phyloP scores from a whole-genome alignment of 2,888 invertebrate species.

The Sclerodermus sp. region DNA sequence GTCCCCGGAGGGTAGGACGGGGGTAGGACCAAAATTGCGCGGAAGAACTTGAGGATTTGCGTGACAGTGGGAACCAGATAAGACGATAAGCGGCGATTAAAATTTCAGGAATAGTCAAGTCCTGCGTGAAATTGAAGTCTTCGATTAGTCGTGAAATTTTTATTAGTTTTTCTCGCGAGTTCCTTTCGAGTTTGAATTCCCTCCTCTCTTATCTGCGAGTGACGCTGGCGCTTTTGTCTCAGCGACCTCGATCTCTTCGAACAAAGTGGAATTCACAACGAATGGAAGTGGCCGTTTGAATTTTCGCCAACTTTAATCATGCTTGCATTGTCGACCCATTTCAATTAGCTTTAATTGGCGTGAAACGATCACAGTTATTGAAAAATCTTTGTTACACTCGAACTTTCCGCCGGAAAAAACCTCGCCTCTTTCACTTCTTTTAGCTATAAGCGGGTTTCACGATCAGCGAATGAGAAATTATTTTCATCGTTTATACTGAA shows the following conservation, averaged over 20 bases:
- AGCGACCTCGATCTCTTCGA: conserved; percentile 3
- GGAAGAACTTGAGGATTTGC: too few species aligned
- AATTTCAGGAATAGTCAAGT: conserved; percentile 30
- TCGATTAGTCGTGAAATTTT: too few species aligned
- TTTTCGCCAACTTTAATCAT: conserved; percentile 10
- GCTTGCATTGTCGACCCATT: conserved; percentile 23
- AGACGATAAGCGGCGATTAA: conserved; percentile 17
- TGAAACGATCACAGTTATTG: conserved; percentile 1
- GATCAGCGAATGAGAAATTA: background rate
- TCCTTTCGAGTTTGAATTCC: too few species aligned
- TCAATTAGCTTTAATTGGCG: conserved; percentile 24
- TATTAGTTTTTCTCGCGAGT: too few species aligned
- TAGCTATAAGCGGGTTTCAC: background rate
- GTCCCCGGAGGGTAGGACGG: too few species aligned
- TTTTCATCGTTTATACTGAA: background rate
- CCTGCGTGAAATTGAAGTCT: too few species aligned
- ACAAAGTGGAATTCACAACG: too few species aligned
- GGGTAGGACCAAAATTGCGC: too few species aligned
- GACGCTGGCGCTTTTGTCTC: background rate
- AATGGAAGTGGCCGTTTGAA: background rate
- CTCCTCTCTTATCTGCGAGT: too few species aligned
- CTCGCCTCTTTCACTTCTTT: too few species aligned
- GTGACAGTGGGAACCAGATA: too few species aligned
- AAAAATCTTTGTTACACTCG: background rate
- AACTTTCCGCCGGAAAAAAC: too few species aligned